Evolutionary conservation across 2,113 vertebrate species (phyloP).

Genomic region (Picathartes gymnocephalus): DNA sequence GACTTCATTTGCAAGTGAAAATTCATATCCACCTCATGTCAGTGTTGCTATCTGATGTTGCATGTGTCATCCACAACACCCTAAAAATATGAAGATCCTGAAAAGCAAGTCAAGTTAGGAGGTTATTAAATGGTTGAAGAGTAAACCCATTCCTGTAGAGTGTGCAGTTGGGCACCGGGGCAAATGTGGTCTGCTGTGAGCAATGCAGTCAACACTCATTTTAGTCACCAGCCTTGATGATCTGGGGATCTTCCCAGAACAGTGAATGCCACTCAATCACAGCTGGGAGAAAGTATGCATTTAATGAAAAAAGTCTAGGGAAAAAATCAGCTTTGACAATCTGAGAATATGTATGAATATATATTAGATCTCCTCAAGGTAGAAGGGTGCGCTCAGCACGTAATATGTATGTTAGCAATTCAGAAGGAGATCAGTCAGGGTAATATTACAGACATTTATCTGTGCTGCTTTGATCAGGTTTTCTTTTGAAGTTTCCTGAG

Average conservation of each 20-base stretch:
- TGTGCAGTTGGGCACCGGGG: neutral
- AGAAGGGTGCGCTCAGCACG: neutral
- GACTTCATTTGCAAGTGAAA: neutral
- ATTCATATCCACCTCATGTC: neutral
- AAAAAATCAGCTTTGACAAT: neutral
- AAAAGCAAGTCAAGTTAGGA: neutral
- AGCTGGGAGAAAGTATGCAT: neutral
- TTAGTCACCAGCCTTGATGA: neutral
- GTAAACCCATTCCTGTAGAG: neutral
- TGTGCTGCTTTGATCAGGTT: conserved; percentile 31
- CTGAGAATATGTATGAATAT: neutral
- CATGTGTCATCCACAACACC: neutral
- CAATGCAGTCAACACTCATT: neutral
- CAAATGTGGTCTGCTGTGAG: neutral
- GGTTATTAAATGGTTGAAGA: neutral
- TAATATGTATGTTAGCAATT: neutral
- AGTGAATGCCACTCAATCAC: neutral
- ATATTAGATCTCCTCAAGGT: neutral
- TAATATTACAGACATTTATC: conserved; percentile 10
- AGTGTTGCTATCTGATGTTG: neutral
- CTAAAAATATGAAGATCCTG: neutral
- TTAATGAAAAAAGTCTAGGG: neutral
- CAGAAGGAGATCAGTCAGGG: conserved; percentile 9
- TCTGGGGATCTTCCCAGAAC: neutral
- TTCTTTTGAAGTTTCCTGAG: conserved; percentile 25